These are phyloP conservation scores for Xanthorhoe spadicearia DNA, from an alignment of 2,888 invertebrate genomes.

Conservation along the genomic window DNA sequence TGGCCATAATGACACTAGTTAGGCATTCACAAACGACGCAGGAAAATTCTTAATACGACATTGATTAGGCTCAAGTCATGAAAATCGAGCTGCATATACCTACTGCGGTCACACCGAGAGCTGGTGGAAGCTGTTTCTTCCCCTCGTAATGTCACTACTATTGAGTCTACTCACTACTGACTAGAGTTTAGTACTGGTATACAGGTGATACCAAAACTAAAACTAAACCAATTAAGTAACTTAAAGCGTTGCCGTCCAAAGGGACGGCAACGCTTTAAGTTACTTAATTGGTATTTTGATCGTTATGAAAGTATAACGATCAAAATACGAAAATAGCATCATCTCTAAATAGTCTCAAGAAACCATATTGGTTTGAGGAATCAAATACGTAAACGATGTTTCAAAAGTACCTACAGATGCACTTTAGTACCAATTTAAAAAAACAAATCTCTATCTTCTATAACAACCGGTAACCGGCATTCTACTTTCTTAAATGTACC, in stretches of 20 bases:
- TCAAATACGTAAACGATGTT: neutral
- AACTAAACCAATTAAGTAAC: too few species aligned
- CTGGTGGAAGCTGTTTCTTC: constrained; percentile 3
- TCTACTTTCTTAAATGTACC: constrained; percentile 1
- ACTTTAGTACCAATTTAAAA: neutral
- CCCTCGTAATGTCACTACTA: neutral
- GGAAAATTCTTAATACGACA: constrained; percentile 82
- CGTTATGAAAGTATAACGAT: too few species aligned
- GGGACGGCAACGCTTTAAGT: too few species aligned
- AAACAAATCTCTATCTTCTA: neutral
- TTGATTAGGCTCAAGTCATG: constrained; percentile 77
- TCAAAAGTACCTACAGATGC: too few species aligned
- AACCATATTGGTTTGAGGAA: too few species aligned
- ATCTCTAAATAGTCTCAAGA: too few species aligned
- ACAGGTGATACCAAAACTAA: too few species aligned
- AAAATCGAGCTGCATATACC: constrained; percentile 60
- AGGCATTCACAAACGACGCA: constrained; percentile 80
- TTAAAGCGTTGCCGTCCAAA: too few species aligned
- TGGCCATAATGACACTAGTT: constrained; percentile 69
- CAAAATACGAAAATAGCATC: too few species aligned
- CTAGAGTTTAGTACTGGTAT: neutral
- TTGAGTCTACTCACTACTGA: neutral
- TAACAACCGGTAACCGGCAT: neutral
- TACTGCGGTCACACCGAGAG: constrained; percentile 8
- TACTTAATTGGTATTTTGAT: too few species aligned